These are phyloP conservation scores for Macrobrachium nipponense DNA, from an alignment of 1,140 invertebrate genomes.

Conservation along the genomic window DNA sequence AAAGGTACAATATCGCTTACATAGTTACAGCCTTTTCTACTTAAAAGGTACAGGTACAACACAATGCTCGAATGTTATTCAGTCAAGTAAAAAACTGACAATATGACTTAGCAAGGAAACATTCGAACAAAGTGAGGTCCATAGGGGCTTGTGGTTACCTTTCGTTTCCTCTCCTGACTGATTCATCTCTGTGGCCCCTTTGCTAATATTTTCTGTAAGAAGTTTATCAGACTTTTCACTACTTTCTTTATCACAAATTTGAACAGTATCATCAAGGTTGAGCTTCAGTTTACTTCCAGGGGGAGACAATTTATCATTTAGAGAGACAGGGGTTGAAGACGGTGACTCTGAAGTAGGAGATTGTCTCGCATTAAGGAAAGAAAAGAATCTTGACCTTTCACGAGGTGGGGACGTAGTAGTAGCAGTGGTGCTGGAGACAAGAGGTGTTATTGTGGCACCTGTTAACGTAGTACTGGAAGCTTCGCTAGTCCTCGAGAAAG, in stretches of 20 bases:
- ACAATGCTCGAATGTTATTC: conserved; percentile 52
- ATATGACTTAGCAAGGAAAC: conserved; percentile 28
- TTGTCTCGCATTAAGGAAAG: conserved; percentile 57
- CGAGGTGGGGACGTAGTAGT: conserved; percentile 43
- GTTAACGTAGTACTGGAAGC: conserved; percentile 55
- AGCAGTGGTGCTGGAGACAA: conserved; percentile 40
- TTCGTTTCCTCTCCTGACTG: conserved; percentile 58
- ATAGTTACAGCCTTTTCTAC: conserved; percentile 17
- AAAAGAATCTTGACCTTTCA: conserved; percentile 61
- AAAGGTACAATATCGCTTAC: conserved; percentile 61
- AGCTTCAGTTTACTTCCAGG: conserved; percentile 45
- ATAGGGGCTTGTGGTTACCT: conserved; percentile 46
- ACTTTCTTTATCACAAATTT: conserved; percentile 44
- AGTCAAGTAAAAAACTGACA: background rate
- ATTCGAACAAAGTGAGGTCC: conserved; percentile 50
- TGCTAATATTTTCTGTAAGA: conserved; percentile 34
- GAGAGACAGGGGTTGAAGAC: conserved; percentile 16
- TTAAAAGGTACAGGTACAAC: conserved; percentile 20
- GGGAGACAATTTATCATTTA: conserved; percentile 36
- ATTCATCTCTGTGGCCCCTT: conserved; percentile 46
- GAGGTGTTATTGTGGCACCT: conserved; percentile 55
- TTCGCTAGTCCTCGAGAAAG: conserved; percentile 56
- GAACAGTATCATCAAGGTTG: conserved; percentile 25
- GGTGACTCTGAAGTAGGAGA: conserved; percentile 45
- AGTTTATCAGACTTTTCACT: conserved; percentile 49